Base-by-base conservation (phyloP, 2,888 invertebrate species). In the Nymphalis polychloros region DNA sequence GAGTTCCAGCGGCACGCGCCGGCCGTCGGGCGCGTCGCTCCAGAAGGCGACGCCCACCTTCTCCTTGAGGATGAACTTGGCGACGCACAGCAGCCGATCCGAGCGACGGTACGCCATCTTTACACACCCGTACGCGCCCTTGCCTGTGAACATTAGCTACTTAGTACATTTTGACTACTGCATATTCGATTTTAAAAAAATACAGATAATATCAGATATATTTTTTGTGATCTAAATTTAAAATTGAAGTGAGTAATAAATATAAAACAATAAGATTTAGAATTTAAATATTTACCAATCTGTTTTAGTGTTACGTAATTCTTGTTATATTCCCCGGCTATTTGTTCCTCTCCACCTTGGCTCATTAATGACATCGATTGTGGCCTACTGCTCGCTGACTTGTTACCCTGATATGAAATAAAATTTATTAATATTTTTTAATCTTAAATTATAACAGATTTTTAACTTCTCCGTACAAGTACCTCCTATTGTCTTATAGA, bases 81-180 rank as follows among this genome's bases (percentile, higher is more conserved):
- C 94, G 2, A 96, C 94, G 1, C 95, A 94, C 76, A 95, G 85
- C 59, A 94, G 79, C 0, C 93, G 89, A 81, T 95, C 95, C 0
- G 91, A 88, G 49, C 94, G 94, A 1, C 95, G 88, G 79, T 93
- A 94, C 17, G 95, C 95, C 92, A 95, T 93, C 75, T 95, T 95
- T 0, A 96, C 96, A 79, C 94, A 95, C 0, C 96, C 96, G 85
- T 95, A 96, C 0, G 95, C 95, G 27, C 96, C 95, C 85, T 95
- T 95, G 48, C 93, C 93, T 93, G 57, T 8, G 27, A n/a, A 19
- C 8, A 53, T 46, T 1, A n/a, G n/a, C 49, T 49, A n/a, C 8
- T n/a, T n/a, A 6, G 2, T 49, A 49, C 49, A 5, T n/a, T 17
- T 48, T 49, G 17, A 17, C 8, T 49, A 23, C 23, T 23, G 23